Percentiles rank a stretch among this genome's conserved stretches.
Evolutionary conservation across 53 echinoderm and acorn worm species (phyloP).

Genomic region (Arbacia lixula): DNA sequence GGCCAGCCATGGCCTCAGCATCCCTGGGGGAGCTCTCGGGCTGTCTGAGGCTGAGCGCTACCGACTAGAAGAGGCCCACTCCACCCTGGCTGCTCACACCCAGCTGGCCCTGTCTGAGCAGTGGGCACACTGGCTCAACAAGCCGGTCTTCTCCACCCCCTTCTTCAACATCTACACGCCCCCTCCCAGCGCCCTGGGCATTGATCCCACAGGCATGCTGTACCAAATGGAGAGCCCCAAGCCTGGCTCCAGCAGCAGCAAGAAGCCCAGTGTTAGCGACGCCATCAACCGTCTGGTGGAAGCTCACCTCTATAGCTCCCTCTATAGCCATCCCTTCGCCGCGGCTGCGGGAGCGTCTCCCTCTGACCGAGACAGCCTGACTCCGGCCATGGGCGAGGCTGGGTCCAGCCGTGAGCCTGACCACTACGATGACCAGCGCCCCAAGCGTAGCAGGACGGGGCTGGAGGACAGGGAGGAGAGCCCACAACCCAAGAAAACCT

Average conservation of each 20-base stretch:
- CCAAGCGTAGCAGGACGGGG: conserved; percentile 17
- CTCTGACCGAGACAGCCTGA: conserved; percentile 2
- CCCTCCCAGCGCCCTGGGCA: conserved; percentile 71
- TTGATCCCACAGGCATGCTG: conserved; percentile 76
- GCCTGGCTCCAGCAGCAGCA: conserved; percentile 52
- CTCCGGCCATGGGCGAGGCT: conserved; percentile 13
- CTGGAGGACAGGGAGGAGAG: conserved; percentile 12
- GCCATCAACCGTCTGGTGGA: conserved; percentile 97
- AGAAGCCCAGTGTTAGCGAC: conserved; percentile 84
- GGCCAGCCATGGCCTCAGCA: conserved; percentile 53
- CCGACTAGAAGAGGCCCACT: conserved; percentile 76
- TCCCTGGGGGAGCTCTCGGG: conserved; percentile 54
- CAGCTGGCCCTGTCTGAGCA: conserved; percentile 80
- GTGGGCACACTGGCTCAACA: conserved; percentile 85
- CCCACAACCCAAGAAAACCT: conserved; percentile 55
- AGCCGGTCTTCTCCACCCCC: conserved; percentile 65
- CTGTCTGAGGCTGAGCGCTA: conserved; percentile 66
- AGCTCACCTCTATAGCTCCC: conserved; percentile 92
- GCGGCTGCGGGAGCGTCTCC: not conserved
- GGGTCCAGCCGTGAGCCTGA: conserved; percentile 30
- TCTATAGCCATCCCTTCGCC: conserved; percentile 14
- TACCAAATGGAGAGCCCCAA: conserved; percentile 65
- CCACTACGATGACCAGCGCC: conserved; percentile 13
- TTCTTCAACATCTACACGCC: conserved; percentile 75
- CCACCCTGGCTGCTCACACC: conserved; percentile 73